Evolutionary conservation across 1,140 invertebrate species (phyloP), one percentile per base, ranked within the genome.

Genomic region (Wasmannia auropunctata): DNA sequence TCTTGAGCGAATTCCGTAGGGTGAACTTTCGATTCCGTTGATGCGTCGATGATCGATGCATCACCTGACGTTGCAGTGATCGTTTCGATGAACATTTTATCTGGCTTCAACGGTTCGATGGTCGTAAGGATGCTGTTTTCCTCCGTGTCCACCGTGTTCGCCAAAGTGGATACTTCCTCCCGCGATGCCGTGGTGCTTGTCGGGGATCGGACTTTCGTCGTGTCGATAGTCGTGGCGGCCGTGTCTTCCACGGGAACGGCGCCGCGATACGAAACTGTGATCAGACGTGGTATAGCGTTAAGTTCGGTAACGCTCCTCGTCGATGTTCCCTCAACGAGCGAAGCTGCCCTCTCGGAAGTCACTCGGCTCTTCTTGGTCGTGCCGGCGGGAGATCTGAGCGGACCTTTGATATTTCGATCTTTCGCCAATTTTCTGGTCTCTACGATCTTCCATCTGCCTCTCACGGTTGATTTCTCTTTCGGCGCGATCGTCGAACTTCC

Each of bases 161-260:
- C 14, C 25, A 14, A 25, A 10, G 40, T 43, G 22, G 86, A 84
- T 1, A 11, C 40, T 34, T 92, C 89, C 37, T 89, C 88, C 0
- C 75, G 86, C 40, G 84, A 69, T 4, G 87, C 87, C 43, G 87
- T 75, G 22, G 69, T 56, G 34, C 56, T 3, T 10, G 62, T 54
- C 2, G 60, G 81, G 0, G 69, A 88, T 63, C 86, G 91, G 40
- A 91, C 77, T 67, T 72, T 91, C 0, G 49, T 72, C 1, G 80
- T 34, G 25, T 92, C 89, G 2, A 51, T 0, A 16, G 80, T 88
- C 1, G 87, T 85, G 0, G 86, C 40, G 0, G 67, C 2, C 3
- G 56, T 25, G 65, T 89, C 85, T 46, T 88, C 85, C 0, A 76
- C 11, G 67, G 56, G 31, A 1, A 58, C 4, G 14, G 19, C 40